phyloP scores from a whole-genome alignment of 2,113 vertebrate species.

The Ceyx melanurus region DNA sequence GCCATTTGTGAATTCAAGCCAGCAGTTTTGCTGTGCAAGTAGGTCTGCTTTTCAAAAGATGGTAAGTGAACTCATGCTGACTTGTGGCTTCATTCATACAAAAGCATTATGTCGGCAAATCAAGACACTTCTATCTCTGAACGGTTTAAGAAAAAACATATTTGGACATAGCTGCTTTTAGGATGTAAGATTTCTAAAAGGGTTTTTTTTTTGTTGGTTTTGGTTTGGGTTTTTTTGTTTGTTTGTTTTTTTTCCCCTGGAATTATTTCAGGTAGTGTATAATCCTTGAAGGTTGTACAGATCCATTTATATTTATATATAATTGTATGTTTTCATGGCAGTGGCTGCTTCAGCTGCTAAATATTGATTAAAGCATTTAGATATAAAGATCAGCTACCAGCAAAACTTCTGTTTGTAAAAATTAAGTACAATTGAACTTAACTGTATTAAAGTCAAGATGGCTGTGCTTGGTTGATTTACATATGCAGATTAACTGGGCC shows the following conservation, averaged over 20 bases:
- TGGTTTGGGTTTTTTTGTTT: too few species aligned
- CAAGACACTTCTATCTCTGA: not conserved
- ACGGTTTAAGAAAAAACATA: not conserved
- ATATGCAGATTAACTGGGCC: not conserved
- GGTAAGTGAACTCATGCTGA: not conserved
- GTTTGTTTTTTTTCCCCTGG: not conserved
- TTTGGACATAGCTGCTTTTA: not conserved
- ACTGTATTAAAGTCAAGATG: not conserved
- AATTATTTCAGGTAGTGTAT: not conserved
- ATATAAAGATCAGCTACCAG: not conserved
- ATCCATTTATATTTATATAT: not conserved
- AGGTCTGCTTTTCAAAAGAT: not conserved
- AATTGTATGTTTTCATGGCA: not conserved
- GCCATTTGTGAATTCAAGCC: not conserved
- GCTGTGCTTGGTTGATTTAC: not conserved
- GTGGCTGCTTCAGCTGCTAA: not conserved
- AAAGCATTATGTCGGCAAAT: not conserved
- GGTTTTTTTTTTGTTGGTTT: too few species aligned
- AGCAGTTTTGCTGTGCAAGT: slow-evolving; percentile 20
- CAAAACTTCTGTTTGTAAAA: not conserved
- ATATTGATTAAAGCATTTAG: not conserved
- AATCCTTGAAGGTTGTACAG: not conserved
- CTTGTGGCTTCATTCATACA: not conserved
- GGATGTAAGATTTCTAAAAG: not conserved
- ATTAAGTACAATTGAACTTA: not conserved